Conservation (phyloP, 1,140 invertebrate genomes). For the Sweltsa coloradensis region DNA sequence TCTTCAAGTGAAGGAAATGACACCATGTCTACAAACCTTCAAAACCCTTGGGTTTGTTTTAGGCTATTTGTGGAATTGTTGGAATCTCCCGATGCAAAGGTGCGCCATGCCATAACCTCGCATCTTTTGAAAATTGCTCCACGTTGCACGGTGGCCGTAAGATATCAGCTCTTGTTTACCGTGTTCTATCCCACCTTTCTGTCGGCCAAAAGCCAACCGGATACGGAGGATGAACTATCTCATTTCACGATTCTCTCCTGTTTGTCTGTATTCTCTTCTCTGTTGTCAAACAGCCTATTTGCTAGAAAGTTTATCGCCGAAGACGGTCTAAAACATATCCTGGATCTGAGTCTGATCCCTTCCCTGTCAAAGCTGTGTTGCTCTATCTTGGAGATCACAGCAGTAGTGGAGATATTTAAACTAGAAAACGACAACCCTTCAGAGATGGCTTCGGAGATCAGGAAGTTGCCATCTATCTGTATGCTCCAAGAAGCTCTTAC, state of each 20-base stretch:
- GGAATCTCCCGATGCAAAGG: slow-evolving; percentile 36
- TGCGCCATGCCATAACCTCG: slow-evolving; percentile 39
- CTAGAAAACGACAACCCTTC: neutral
- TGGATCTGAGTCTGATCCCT: slow-evolving; percentile 36
- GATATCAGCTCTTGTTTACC: slow-evolving; percentile 40
- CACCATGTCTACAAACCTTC: too few species aligned
- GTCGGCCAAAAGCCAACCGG: slow-evolving; percentile 35
- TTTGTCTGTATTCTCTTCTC: slow-evolving; percentile 42
- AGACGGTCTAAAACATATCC: slow-evolving; percentile 38
- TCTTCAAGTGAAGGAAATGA: too few species aligned
- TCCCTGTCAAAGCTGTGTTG: slow-evolving; percentile 45
- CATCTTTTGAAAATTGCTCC: slow-evolving; percentile 45
- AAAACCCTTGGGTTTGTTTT: slow-evolving; percentile 21
- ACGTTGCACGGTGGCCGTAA: slow-evolving; percentile 36
- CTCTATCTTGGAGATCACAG: slow-evolving; percentile 43
- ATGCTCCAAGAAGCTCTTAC: slow-evolving; percentile 11
- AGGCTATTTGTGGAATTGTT: slow-evolving; percentile 43
- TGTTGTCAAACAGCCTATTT: slow-evolving; percentile 39
- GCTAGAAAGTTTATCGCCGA: slow-evolving; percentile 43
- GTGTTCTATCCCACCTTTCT: slow-evolving; percentile 48
- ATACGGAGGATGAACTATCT: slow-evolving; percentile 28
- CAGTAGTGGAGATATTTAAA: slow-evolving; percentile 25
- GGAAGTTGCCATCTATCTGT: slow-evolving; percentile 4
- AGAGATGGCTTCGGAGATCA: neutral
- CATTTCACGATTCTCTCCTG: slow-evolving; percentile 46